These are phyloP conservation scores for Pantherophis guttatus DNA, from an alignment of 2,113 vertebrate species.

Conservation along the genomic window DNA sequence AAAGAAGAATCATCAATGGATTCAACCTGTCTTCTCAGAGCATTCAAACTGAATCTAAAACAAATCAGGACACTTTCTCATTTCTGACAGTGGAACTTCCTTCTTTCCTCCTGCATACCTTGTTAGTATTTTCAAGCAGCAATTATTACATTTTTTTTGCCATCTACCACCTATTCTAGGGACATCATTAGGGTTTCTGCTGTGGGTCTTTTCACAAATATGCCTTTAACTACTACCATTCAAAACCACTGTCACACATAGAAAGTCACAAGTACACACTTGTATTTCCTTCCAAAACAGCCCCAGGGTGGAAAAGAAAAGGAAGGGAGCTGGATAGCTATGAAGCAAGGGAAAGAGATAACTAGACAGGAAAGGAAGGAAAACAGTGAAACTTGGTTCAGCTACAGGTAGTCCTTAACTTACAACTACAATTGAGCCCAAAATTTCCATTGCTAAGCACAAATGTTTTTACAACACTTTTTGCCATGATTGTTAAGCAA, in stretches of 20 bases:
- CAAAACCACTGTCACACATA: background rate
- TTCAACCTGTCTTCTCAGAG: slow-evolving; percentile 36
- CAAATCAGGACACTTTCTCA: slow-evolving; percentile 34
- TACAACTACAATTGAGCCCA: background rate
- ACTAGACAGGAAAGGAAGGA: background rate
- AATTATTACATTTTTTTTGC: background rate
- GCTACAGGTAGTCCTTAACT: background rate
- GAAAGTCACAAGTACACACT: background rate
- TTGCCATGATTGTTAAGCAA: background rate
- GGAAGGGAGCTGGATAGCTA: background rate
- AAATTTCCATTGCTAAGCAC: background rate
- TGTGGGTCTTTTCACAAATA: background rate
- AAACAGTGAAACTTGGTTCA: background rate
- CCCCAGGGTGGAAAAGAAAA: background rate
- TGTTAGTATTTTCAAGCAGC: background rate
- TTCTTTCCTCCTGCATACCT: background rate
- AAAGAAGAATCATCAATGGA: slow-evolving; percentile 5
- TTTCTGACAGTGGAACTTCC: slow-evolving; percentile 17
- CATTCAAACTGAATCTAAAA: background rate
- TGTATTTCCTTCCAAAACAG: background rate
- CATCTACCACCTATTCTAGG: background rate
- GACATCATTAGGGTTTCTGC: slow-evolving; percentile 10
- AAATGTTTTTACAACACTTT: background rate
- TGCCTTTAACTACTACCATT: background rate
- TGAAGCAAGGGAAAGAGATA: background rate